Conservation (phyloP, 2,113 vertebrate genomes). For the Hippocampus mohnikei region DNA sequence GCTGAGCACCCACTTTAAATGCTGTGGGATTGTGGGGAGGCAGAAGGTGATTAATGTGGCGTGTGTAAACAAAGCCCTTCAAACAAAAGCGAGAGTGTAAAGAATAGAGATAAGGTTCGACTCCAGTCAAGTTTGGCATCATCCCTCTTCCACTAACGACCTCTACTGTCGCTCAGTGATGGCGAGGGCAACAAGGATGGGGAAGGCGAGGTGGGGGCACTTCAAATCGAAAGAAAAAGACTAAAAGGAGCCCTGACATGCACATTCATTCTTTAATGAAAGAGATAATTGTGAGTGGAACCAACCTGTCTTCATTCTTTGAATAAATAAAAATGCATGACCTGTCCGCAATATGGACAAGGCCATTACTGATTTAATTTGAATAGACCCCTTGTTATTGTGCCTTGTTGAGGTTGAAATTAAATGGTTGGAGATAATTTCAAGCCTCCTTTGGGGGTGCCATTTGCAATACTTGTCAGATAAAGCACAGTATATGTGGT, state of each 20-base stretch:
- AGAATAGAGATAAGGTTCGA: constrained; percentile 77
- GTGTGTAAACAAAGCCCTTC: constrained; percentile 77
- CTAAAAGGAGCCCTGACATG: constrained; percentile 69
- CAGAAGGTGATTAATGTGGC: constrained; percentile 75
- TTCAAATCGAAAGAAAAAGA: constrained; percentile 59
- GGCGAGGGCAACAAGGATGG: constrained; percentile 59
- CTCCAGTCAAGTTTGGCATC: constrained; percentile 77
- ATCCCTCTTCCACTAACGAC: constrained; percentile 78
- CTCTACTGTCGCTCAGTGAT: constrained; percentile 74
- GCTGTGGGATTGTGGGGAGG: constrained; percentile 64
- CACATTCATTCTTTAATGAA: constrained; percentile 77
- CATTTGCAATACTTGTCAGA: constrained; percentile 47
- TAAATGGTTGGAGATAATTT: constrained; percentile 55
- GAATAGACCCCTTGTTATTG: constrained; percentile 74
- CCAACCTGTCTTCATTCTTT: constrained; percentile 73
- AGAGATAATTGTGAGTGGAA: constrained; percentile 76
- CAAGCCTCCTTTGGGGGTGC: constrained; percentile 24
- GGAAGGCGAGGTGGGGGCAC: constrained; percentile 23
- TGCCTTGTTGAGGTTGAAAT: constrained; percentile 38
- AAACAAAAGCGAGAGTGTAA: constrained; percentile 79
- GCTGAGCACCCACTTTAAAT: constrained; percentile 70
- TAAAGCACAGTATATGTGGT: constrained; percentile 24
- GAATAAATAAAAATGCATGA: constrained; percentile 77
- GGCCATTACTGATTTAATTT: constrained; percentile 78
- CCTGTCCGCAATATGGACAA: constrained; percentile 77